Percentiles rank a stretch among this genome's conserved stretches.
Evolutionary conservation across 2,888 invertebrate species (phyloP).

Genomic region (Physocephala rufipes): DNA sequence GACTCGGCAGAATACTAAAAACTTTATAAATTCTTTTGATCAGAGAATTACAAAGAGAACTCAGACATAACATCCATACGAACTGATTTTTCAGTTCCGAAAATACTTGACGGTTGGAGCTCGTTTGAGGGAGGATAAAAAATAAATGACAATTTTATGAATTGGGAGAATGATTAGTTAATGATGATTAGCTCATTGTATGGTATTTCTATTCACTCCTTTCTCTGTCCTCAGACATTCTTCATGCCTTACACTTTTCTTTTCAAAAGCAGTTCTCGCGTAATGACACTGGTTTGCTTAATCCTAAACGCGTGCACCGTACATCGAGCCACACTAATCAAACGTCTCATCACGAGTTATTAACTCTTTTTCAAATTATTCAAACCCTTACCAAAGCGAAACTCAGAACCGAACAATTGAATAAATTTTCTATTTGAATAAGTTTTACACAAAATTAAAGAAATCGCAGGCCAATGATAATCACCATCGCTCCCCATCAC

Average conservation of each 20-base stretch:
- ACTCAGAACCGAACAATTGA: neutral
- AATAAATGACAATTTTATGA: too few species aligned
- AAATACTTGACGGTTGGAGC: too few species aligned
- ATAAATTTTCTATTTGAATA: slow-evolving; percentile 13
- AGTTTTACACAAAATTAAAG: neutral
- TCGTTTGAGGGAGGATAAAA: neutral
- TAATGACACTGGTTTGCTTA: neutral
- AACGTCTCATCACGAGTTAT: neutral
- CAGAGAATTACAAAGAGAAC: too few species aligned
- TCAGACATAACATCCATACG: too few species aligned
- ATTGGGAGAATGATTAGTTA: too few species aligned
- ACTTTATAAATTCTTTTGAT: too few species aligned
- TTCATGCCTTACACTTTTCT: neutral
- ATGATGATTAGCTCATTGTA: too few species aligned
- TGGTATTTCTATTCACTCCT: neutral
- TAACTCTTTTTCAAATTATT: neutral
- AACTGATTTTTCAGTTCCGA: too few species aligned
- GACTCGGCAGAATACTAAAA: too few species aligned
- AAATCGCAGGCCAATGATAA: neutral
- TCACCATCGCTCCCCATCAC: neutral
- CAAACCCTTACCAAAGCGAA: too few species aligned
- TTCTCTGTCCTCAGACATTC: neutral
- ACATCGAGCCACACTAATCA: neutral
- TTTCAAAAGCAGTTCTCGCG: neutral
- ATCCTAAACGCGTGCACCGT: slow-evolving; percentile 17